These are phyloP conservation scores for Hypomesus transpacificus DNA, from an alignment of 2,113 vertebrate genomes.

Conservation along the genomic window DNA sequence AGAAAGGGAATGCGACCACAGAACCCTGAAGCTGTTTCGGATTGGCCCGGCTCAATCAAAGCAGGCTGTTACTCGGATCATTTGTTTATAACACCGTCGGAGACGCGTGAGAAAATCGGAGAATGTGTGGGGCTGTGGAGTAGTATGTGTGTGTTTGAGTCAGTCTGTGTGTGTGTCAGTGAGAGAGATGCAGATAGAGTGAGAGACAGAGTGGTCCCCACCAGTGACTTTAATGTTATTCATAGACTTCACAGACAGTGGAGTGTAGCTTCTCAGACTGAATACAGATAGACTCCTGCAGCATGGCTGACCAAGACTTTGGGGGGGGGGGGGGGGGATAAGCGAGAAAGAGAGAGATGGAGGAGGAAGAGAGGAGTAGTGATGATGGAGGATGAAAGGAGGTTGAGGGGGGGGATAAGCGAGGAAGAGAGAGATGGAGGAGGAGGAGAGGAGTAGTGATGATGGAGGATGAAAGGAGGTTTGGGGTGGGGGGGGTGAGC, in stretches of 20 bases:
- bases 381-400: too few relatives aligned
- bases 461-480: too few relatives aligned
- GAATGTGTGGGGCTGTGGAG: neutral
- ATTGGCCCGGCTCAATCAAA: neutral
- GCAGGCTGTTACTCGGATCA: conserved; percentile 23
- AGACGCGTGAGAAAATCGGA: neutral
- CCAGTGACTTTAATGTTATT: conserved; percentile 64
- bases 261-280: conserved; percentile 40
- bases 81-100: conserved; percentile 45
- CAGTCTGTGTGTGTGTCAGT: neutral
- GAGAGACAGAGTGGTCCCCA: conserved; percentile 11
- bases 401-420: too few relatives aligned
- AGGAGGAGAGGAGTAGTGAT: too few relatives aligned
- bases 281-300: conserved; percentile 60
- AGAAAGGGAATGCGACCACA: neutral
- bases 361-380: neutral
- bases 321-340: neutral
- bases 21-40: neutral
- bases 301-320: conserved; percentile 25
- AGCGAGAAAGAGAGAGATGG: too few relatives aligned
- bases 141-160: neutral
- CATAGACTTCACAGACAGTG: conserved; percentile 61
- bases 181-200: conserved; percentile 5
- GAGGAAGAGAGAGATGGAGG: too few relatives aligned
- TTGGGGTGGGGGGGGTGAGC: neutral